These are phyloP conservation scores for Trimorus sp. DNA, from an alignment of 2,888 invertebrate genomes.

Conservation along the genomic window DNA sequence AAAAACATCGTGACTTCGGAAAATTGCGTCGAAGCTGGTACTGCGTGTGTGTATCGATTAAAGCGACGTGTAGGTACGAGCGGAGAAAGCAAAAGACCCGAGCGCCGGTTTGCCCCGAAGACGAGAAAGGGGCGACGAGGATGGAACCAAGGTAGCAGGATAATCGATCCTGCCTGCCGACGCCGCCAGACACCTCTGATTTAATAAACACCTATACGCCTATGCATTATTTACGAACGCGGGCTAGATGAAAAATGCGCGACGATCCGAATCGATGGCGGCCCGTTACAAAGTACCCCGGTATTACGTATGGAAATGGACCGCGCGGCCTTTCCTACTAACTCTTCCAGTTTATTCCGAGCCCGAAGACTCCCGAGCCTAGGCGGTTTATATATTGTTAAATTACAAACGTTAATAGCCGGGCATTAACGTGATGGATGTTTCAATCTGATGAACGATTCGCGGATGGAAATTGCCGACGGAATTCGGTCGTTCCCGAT, in stretches of 20 bases:
- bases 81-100: constrained; percentile 65
- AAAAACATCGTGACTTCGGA: constrained; percentile 1
- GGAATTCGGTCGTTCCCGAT: no score
- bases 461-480: no score
- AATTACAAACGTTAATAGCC: no score
- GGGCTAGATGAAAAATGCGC: constrained; percentile 48
- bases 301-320: constrained; percentile 59
- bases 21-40: constrained; percentile 49
- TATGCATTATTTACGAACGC: constrained; percentile 65
- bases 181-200: constrained; percentile 66
- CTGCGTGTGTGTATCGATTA: constrained; percentile 64
- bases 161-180: constrained; percentile 64
- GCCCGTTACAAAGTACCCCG: constrained; percentile 42
- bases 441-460: no score
- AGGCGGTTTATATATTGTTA: no score
- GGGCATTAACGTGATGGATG: no score
- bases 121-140: constrained; percentile 62
- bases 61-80: constrained; percentile 59
- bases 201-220: constrained; percentile 66
- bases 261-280: constrained; percentile 23
- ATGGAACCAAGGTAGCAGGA: constrained; percentile 63
- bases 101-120: constrained; percentile 61
- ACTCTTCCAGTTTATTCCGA: no score
- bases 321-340: background rate
- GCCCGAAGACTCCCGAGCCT: background rate